Evolutionary conservation across 2,888 invertebrate species (phyloP).

Genomic region (Tigriopus californicus): DNA sequence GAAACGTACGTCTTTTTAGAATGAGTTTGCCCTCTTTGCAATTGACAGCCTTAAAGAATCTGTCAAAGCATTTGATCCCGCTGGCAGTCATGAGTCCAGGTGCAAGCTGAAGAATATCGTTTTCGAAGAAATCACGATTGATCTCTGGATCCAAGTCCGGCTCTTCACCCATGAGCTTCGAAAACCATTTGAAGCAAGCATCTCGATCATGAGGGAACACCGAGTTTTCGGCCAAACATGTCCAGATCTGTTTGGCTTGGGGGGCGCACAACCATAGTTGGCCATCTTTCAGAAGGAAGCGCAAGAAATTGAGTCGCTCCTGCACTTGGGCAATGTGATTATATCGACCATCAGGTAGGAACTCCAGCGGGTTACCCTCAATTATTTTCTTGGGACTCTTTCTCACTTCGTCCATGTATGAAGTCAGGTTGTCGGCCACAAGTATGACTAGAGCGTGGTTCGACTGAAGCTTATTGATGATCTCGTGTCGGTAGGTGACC

Average conservation of each 20-base stretch:
- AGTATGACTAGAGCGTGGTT: slow-evolving; percentile 82
- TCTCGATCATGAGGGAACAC: slow-evolving; percentile 81
- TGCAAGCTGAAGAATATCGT: slow-evolving; percentile 75
- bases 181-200: slow-evolving; percentile 95
- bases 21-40: slow-evolving; percentile 81
- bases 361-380: slow-evolving; percentile 27
- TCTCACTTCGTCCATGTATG: background rate
- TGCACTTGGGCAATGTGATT: slow-evolving; percentile 81
- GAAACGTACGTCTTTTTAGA: slow-evolving; percentile 58
- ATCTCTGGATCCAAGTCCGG: slow-evolving; percentile 91
- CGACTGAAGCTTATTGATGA: slow-evolving; percentile 73
- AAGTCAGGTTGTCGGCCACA: slow-evolving; percentile 63
- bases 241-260: slow-evolving; percentile 93
- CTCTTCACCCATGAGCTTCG: slow-evolving; percentile 88
- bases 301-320: slow-evolving; percentile 76
- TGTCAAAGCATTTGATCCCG: slow-evolving; percentile 68
- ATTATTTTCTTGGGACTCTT: background rate
- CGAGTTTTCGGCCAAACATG: slow-evolving; percentile 79
- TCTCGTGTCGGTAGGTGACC: slow-evolving; percentile 40
- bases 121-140: slow-evolving; percentile 85
- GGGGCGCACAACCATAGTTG: slow-evolving; percentile 90
- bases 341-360: slow-evolving; percentile 55
- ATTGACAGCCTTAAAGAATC: slow-evolving; percentile 87
- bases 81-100: slow-evolving; percentile 78
- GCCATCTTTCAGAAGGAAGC: slow-evolving; percentile 78